These are phyloP conservation scores for Cyanistes caeruleus DNA, from an alignment of 2,113 vertebrate genomes.

Conservation along the genomic window DNA sequence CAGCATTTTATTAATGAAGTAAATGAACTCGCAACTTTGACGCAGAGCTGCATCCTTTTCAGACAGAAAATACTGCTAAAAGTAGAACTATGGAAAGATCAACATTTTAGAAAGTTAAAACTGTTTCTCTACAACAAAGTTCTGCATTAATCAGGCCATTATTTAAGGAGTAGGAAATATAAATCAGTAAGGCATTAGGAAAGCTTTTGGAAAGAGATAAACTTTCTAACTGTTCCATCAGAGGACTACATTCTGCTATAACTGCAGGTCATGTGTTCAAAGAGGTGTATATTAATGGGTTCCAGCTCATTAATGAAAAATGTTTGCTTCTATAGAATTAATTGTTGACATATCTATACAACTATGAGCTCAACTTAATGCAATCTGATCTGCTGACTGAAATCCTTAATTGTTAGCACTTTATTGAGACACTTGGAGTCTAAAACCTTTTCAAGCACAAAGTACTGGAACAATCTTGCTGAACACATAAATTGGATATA, in stretches of 20 bases:
- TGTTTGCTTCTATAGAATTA: conserved; percentile 22
- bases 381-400: conserved; percentile 12
- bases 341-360: conserved; percentile 16
- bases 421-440: background rate
- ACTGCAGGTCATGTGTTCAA: background rate
- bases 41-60: background rate
- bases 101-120: conserved; percentile 11
- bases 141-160: conserved; percentile 31
- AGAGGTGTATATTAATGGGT: background rate
- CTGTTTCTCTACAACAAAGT: background rate
- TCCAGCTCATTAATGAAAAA: conserved; percentile 19
- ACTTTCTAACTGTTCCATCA: background rate
- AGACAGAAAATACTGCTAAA: background rate
- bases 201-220: conserved; percentile 25
- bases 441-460: background rate
- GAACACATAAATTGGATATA: background rate
- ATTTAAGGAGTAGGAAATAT: conserved; percentile 35
- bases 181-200: conserved; percentile 31
- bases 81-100: background rate
- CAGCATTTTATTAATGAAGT: background rate
- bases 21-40: background rate
- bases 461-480: background rate
- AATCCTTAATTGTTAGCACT: conserved; percentile 20
- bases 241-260: conserved; percentile 17
- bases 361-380: background rate